phyloP scores from a whole-genome alignment of 1,140 invertebrate species.

The Drosophila ercepeae region DNA sequence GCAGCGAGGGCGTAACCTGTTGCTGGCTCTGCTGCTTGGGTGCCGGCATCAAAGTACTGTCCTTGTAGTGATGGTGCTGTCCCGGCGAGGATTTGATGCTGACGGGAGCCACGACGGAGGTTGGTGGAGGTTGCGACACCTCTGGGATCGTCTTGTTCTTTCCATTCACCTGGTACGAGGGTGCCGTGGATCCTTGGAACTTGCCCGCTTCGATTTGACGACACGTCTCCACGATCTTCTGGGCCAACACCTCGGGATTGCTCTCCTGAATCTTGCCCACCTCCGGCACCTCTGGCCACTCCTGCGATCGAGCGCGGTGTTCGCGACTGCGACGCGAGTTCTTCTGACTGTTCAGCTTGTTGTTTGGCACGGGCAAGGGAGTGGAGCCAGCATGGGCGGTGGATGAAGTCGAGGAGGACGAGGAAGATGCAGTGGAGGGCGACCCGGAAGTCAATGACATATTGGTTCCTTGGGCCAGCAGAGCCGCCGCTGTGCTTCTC shows the following conservation, averaged over 20 bases:
- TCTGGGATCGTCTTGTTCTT: slow-evolving; percentile 38
- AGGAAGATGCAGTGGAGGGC: slow-evolving; percentile 16
- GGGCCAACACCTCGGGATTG: slow-evolving; percentile 94
- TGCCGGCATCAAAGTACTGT: slow-evolving; percentile 80
- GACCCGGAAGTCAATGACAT: slow-evolving; percentile 70
- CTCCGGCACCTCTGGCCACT: slow-evolving; percentile 95
- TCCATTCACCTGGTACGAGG: slow-evolving; percentile 35
- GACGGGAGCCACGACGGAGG: background rate
- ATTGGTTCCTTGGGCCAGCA: slow-evolving; percentile 80
- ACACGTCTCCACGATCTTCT: slow-evolving; percentile 95
- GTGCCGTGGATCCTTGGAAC: slow-evolving; percentile 69
- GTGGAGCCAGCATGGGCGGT: slow-evolving; percentile 31
- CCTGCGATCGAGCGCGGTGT: slow-evolving; percentile 91
- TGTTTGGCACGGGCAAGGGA: slow-evolving; percentile 39
- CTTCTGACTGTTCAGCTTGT: slow-evolving; percentile 76
- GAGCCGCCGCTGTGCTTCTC: slow-evolving; percentile 85
- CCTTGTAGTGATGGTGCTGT: slow-evolving; percentile 45
- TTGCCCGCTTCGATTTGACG: slow-evolving; percentile 93
- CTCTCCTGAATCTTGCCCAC: slow-evolving; percentile 95
- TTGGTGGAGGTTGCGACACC: slow-evolving; percentile 36
- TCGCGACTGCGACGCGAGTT: slow-evolving; percentile 88
- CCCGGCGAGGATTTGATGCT: slow-evolving; percentile 16
- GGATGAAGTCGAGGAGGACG: slow-evolving; percentile 26
- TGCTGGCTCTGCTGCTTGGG: slow-evolving; percentile 62
- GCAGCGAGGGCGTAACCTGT: slow-evolving; percentile 8